Evolutionary conservation across 2,113 vertebrate species (phyloP), one percentile per base, ranked within the genome.

Genomic region (Embiotoca jacksoni): DNA sequence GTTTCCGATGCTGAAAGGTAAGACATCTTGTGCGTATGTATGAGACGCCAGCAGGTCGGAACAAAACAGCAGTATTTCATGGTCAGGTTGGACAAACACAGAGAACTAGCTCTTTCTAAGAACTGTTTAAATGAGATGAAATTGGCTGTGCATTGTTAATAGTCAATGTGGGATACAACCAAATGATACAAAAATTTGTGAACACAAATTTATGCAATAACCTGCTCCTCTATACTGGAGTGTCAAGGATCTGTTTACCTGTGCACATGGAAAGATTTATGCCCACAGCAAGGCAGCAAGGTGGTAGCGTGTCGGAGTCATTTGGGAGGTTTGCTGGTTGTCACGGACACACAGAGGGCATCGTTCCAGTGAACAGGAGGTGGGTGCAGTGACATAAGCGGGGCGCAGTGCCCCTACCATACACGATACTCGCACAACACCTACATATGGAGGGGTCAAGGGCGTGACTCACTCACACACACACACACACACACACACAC

Each of bases 391-490:
- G 91, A 92, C 89, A 94, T 87, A 93, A 94, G 89, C 89, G 85
- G 90, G 89, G 78, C 84, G 8, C 88, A 11, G 65, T 72, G 84
- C 71, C 81, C 75, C 85, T 75, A 81, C 61, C 59, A 14, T 66
- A 83, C 60, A 53, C 50, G 0, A 60, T 72, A 69, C 37, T 75
- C 50, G 78, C 83, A 76, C 71, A 78, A 68, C 82, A 84, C 82
- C 68, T 80, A 88, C 91, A 91, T 89, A 90, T 73, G 89, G 85
- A 88, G 66, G 67, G 87, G 85, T 91, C 90, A 90, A 93, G 93
- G 87, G 53, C 84, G 10, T 7, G 35, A 54, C 39, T 53, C 46
- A 37, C 53, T 14, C 23, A 56, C 58, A 56, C 39, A 76, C 35
- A 23, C 23, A 23, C 23, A 23, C 23, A 23, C 23, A 23, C 23